phyloP scores from a whole-genome alignment of 1,140 invertebrate genomes.

The Drosophila pallidifrons region DNA sequence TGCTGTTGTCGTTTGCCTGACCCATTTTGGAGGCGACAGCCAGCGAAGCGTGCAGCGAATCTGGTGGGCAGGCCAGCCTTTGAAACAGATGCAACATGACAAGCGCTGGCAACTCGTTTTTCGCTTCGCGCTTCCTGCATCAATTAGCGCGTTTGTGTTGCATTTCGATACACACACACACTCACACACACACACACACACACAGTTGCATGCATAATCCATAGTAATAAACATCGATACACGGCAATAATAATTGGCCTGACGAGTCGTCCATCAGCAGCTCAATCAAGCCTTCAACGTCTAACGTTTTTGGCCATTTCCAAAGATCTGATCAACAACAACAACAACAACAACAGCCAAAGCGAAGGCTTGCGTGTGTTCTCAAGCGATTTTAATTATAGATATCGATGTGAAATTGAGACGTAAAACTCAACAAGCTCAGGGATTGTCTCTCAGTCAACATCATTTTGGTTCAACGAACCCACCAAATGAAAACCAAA shows the following conservation, averaged over 20 bases:
- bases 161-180: constrained; percentile 31
- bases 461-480: constrained; percentile 58
- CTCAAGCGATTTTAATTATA: constrained; percentile 79
- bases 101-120: constrained; percentile 66
- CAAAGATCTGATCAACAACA: constrained; percentile 63
- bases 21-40: constrained; percentile 62
- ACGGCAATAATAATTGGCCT: constrained; percentile 58
- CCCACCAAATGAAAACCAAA: constrained; percentile 22
- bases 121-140: constrained; percentile 73
- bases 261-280: constrained; percentile 55
- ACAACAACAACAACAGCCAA: constrained; percentile 22
- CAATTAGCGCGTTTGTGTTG: constrained; percentile 65
- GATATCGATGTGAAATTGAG: constrained; percentile 77
- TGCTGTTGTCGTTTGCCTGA: constrained; percentile 59
- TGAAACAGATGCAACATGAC: constrained; percentile 67
- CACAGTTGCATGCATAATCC: constrained; percentile 56
- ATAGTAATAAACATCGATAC: constrained; percentile 59
- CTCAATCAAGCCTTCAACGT: constrained; percentile 80
- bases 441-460: constrained; percentile 51
- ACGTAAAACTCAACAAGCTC: constrained; percentile 54
- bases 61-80: constrained; percentile 29
- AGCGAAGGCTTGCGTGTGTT: constrained; percentile 69
- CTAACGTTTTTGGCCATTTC: constrained; percentile 57
- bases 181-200: not conserved
- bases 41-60: constrained; percentile 51